These are phyloP conservation scores for Tricholauxania praeusta DNA, from an alignment of 2,888 invertebrate genomes.

Conservation along the genomic window DNA sequence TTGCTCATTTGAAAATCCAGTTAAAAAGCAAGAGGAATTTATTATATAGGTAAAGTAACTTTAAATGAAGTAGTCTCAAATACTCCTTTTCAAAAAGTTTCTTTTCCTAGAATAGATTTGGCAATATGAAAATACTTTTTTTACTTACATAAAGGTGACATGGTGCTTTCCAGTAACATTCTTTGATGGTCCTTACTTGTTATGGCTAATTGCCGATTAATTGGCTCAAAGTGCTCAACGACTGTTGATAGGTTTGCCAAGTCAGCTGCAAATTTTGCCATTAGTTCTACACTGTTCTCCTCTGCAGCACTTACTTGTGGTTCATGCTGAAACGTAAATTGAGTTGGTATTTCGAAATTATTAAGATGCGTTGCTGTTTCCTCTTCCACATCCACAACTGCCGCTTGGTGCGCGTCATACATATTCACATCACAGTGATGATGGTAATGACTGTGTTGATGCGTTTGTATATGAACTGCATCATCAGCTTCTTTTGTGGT, in stretches of 20 bases:
- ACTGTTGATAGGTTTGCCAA: slow-evolving; percentile 22
- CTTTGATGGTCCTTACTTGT: slow-evolving; percentile 48
- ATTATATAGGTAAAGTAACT: too few relatives aligned
- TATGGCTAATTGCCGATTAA: slow-evolving; percentile 31
- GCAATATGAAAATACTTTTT: too few relatives aligned
- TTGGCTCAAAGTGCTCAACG: slow-evolving; percentile 20
- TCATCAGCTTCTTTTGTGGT: slow-evolving; percentile 38
- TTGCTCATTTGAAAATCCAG: too few relatives aligned
- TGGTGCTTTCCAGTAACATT: slow-evolving; percentile 50
- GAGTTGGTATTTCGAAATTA: slow-evolving; percentile 12
- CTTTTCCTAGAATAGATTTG: too few relatives aligned
- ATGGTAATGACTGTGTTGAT: slow-evolving; percentile 26
- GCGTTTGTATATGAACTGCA: slow-evolving; percentile 45
- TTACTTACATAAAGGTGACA: slow-evolving; percentile 53
- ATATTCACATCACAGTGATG: slow-evolving; percentile 3
- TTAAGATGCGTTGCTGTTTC: background rate
- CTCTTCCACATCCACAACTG: background rate
- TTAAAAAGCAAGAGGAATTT: too few relatives aligned
- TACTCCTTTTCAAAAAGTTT: too few relatives aligned
- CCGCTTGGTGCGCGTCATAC: background rate
- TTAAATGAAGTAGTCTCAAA: too few relatives aligned
- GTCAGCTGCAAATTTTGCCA: slow-evolving; percentile 31
- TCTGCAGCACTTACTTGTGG: slow-evolving; percentile 7
- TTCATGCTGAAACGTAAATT: slow-evolving; percentile 35
- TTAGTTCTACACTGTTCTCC: slow-evolving; percentile 33